Evolutionary conservation across 2,888 invertebrate genomes (phyloP).

Genomic region (Pyralis farinalis): DNA sequence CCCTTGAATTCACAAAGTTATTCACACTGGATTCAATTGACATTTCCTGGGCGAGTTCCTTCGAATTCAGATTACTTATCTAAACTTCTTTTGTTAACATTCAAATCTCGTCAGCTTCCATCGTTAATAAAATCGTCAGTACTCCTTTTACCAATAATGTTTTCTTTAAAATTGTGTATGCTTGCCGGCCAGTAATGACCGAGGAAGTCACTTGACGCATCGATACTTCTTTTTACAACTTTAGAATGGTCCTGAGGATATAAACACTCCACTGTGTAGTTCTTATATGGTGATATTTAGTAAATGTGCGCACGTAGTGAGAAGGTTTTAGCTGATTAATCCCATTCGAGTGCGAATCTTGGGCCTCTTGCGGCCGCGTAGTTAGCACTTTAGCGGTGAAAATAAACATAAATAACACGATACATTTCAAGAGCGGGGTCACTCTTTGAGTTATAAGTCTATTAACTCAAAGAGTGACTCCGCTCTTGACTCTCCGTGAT

Average conservation of each 20-base stretch:
- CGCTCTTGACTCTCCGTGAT: conserved; percentile 65
- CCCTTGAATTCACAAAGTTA: conserved; percentile 37
- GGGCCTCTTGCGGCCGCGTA: conserved; percentile 62
- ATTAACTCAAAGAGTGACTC: too few species aligned
- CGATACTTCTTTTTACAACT: conserved; percentile 25
- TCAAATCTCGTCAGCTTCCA: conserved; percentile 20
- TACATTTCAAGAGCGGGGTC: conserved; percentile 67
- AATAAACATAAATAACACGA: conserved; percentile 67
- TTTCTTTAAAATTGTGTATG: conserved; percentile 18
- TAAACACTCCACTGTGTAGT: conserved; percentile 61
- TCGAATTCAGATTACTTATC: conserved; percentile 43
- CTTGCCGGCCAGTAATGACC: conserved; percentile 34
- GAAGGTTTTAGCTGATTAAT: conserved; percentile 60
- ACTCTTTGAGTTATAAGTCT: conserved; percentile 59
- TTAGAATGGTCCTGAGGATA: conserved; percentile 37
- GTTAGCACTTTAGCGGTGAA: conserved; percentile 73
- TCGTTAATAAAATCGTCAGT: conserved; percentile 23
- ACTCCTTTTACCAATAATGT: conserved; percentile 49
- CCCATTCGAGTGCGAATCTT: conserved; percentile 51
- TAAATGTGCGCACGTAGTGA: conserved; percentile 70
- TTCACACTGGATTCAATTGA: conserved; percentile 32
- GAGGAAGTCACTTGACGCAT: conserved; percentile 13
- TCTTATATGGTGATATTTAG: conserved; percentile 70
- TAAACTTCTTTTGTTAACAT: conserved; percentile 47
- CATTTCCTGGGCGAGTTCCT: conserved; percentile 38